A percentile compares a stretch with the other conserved stretches of the same genome.
phyloP scores from a whole-genome alignment of 2,888 invertebrate species.

The Petrophora chlorosata region DNA sequence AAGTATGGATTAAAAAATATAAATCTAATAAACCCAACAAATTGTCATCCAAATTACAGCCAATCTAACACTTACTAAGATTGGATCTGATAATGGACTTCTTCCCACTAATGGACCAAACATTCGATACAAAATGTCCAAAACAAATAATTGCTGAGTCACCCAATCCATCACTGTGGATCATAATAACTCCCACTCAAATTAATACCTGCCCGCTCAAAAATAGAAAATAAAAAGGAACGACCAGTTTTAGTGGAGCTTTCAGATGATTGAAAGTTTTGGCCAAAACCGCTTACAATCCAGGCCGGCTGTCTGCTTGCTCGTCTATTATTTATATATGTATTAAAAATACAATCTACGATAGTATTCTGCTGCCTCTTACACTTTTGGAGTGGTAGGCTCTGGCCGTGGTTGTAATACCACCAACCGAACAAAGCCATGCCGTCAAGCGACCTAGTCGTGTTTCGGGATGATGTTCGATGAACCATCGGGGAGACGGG shows the following conservation, averaged over 20 bases:
- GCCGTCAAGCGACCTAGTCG: no score
- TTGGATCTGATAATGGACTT: constrained; percentile 27
- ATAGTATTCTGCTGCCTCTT: no score
- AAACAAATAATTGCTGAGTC: constrained; percentile 67
- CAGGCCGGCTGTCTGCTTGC: no score
- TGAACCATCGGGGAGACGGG: no score
- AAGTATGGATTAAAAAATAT: constrained; percentile 3
- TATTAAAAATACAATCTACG: no score
- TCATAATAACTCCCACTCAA: constrained; percentile 75
- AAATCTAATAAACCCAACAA: constrained; percentile 10
- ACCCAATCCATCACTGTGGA: constrained; percentile 77
- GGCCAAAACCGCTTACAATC: no score
- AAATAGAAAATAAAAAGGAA: constrained; percentile 61
- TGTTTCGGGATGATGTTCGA: no score
- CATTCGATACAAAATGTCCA: constrained; percentile 47
- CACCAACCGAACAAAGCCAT: no score
- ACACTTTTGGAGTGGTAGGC: no score
- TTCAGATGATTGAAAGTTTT: neutral
- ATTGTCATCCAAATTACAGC: constrained; percentile 21
- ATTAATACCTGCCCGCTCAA: constrained; percentile 77
- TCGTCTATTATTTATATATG: no score
- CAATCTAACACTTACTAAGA: constrained; percentile 28
- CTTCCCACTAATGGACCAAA: constrained; percentile 36
- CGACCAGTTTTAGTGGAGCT: constrained; percentile 46
- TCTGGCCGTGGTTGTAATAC: no score